phyloP scores from a whole-genome alignment of 2,888 invertebrate genomes.

The Stenodema calcarata region DNA sequence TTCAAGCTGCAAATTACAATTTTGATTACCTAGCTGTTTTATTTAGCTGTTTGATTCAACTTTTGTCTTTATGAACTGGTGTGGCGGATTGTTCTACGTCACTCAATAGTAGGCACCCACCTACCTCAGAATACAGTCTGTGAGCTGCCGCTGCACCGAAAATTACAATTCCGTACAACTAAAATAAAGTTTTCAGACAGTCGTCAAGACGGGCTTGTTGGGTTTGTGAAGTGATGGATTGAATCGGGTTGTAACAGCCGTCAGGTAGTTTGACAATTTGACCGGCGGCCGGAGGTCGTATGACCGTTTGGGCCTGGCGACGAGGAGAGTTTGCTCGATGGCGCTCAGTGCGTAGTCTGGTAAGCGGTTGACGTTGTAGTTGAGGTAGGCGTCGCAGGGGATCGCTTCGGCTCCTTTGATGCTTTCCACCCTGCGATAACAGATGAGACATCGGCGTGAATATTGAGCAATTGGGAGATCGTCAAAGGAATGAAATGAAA shows the following conservation, averaged over 20 bases:
- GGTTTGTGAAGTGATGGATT: constrained; percentile 33
- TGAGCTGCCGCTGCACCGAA: neutral
- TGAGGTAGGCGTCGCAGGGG: constrained; percentile 54
- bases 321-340: constrained; percentile 68
- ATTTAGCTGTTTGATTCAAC: too few species aligned
- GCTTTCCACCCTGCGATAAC: constrained; percentile 35
- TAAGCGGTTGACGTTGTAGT: constrained; percentile 62
- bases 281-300: constrained; percentile 57
- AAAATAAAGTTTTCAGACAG: neutral
- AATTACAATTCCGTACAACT: neutral
- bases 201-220: constrained; percentile 26
- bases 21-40: too few species aligned
- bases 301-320: constrained; percentile 56
- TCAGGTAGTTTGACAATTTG: constrained; percentile 41
- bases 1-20: too few species aligned
- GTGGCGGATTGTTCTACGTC: too few species aligned
- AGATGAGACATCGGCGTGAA: too few species aligned
- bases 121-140: neutral
- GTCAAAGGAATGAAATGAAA: too few species aligned
- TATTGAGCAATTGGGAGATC: too few species aligned
- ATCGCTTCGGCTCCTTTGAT: constrained; percentile 27
- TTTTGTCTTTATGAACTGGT: too few species aligned
- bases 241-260: constrained; percentile 40
- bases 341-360: constrained; percentile 69
- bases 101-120: neutral